These are phyloP conservation scores for Netelia melanura DNA, from an alignment of 2,888 invertebrate genomes.

Conservation along the genomic window DNA sequence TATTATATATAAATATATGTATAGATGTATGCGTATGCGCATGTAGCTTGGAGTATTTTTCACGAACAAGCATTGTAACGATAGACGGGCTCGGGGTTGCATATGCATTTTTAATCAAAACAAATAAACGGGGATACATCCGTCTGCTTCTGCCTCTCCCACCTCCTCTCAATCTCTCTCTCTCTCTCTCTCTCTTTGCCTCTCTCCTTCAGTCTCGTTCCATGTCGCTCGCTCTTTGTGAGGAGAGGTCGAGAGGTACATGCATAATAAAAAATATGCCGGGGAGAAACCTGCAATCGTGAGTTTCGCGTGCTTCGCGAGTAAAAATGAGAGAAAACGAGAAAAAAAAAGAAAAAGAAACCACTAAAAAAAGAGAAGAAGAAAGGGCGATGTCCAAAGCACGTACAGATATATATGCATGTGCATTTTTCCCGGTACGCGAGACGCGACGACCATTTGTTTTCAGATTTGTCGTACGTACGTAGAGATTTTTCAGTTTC, in stretches of 20 bases:
- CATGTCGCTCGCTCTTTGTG: constrained; percentile 53
- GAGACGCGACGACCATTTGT: not conserved
- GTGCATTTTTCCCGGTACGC: not conserved
- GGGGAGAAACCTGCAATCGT: constrained; percentile 32
- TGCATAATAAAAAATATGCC: constrained; percentile 58
- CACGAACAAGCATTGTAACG: constrained; percentile 34
- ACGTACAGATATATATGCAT: not conserved
- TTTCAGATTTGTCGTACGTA: not conserved
- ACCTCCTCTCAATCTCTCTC: constrained; percentile 54
- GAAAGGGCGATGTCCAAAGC: not conserved
- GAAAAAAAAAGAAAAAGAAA: constrained; percentile 15
- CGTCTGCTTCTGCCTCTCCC: constrained; percentile 38
- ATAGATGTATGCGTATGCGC: not conserved
- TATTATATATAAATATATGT: constrained; percentile 1
- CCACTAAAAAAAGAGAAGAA: not conserved
- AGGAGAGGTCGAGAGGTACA: constrained; percentile 58
- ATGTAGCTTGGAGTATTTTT: constrained; percentile 26
- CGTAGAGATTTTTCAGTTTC: not conserved
- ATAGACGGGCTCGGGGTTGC: constrained; percentile 45
- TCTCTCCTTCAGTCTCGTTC: constrained; percentile 46
- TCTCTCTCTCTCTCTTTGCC: constrained; percentile 45
- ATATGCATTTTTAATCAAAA: constrained; percentile 65
- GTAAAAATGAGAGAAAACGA: not conserved
- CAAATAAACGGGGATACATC: constrained; percentile 63
- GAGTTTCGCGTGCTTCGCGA: constrained; percentile 26